Evolutionary conservation across 2,888 invertebrate species (phyloP), one percentile per base, ranked within the genome.

Genomic region (Laspeyria flexula): DNA sequence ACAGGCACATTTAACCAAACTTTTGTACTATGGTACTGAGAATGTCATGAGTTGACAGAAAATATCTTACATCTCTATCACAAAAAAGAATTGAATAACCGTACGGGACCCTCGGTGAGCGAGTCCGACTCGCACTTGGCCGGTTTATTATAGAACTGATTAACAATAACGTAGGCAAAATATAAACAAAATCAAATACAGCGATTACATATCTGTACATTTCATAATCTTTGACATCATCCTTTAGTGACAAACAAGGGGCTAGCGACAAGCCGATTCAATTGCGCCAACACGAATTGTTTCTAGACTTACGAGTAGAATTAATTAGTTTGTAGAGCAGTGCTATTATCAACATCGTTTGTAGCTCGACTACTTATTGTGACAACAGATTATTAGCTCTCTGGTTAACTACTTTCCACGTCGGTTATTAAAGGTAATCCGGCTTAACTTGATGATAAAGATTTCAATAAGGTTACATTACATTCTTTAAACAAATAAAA

Each of bases 241-340:
- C 72, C 73, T 74, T 65, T 61, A 64, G 61, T 65, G 58, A 57
- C 59, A 57, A 65, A 61, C 65, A 69, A 70, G 70, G 59, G 66
- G 63, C 74, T 66, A 58, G 71, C 60, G 74, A 77, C 75, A 67
- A 72, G 63, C 63, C 69, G 74, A 80, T 77, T 76, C 79, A 81
- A 83, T 84, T 83, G 80, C 72, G 77, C 70, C 73, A 74, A 74
- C 73, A 77, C 77, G 66, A 62, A 66, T 71, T 68, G 73, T 71
- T 71, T 65, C 64, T 67, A 67, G 64, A 69, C 69, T 71, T 70
- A 66, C 71, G 63, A 70, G 64, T 63, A 65, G 75, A 73, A 77
- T 77, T 82, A 82, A 85, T 84, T 81, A 79, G 76, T 79, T 77
- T 80, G 81, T 75, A 68, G 64, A 69, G 63, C 69, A 67, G 67